A percentile compares a stretch with the other conserved stretches of the same genome.
phyloP scores from a whole-genome alignment of 2,888 invertebrate genomes.

The Electrophaes corylata region DNA sequence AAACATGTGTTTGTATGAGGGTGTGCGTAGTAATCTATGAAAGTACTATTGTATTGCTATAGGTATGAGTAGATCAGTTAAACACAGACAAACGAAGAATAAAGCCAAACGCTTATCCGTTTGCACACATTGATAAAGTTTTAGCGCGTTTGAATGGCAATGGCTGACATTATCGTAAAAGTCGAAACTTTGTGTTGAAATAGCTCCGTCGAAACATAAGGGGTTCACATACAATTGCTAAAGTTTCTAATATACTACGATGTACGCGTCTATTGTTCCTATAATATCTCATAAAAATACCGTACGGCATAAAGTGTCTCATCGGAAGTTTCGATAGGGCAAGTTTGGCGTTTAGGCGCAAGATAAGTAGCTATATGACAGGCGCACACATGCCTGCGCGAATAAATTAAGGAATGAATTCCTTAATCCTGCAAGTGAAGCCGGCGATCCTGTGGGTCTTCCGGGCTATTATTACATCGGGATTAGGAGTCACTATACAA shows the following conservation, averaged over 20 bases:
- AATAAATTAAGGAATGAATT: constrained; percentile 64
- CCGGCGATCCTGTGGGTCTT: constrained; percentile 65
- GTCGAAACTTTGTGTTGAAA: constrained; percentile 80
- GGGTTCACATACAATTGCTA: constrained; percentile 82
- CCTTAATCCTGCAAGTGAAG: constrained; percentile 71
- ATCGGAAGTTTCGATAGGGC: constrained; percentile 51
- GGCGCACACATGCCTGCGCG: constrained; percentile 31
- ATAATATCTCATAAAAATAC: constrained; percentile 78
- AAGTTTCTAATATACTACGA: constrained; percentile 80
- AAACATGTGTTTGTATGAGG: too few species aligned
- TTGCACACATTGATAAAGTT: constrained; percentile 83
- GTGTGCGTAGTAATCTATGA: constrained; percentile 1
- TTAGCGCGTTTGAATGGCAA: constrained; percentile 83
- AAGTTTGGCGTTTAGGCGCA: constrained; percentile 36
- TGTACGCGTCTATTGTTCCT: constrained; percentile 72
- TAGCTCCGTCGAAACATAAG: constrained; percentile 80
- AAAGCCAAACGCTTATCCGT: constrained; percentile 76
- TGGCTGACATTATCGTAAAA: constrained; percentile 84
- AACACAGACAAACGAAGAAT: constrained; percentile 39
- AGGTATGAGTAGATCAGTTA: constrained; percentile 17
- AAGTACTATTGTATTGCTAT: constrained; percentile 2
- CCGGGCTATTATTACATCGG: constrained; percentile 64
- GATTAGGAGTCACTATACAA: constrained; percentile 55
- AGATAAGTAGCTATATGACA: constrained; percentile 20
- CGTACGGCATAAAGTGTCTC: constrained; percentile 62